Evolutionary conservation across 1,140 invertebrate species (phyloP).

Genomic region (Drosophila bifasciata): DNA sequence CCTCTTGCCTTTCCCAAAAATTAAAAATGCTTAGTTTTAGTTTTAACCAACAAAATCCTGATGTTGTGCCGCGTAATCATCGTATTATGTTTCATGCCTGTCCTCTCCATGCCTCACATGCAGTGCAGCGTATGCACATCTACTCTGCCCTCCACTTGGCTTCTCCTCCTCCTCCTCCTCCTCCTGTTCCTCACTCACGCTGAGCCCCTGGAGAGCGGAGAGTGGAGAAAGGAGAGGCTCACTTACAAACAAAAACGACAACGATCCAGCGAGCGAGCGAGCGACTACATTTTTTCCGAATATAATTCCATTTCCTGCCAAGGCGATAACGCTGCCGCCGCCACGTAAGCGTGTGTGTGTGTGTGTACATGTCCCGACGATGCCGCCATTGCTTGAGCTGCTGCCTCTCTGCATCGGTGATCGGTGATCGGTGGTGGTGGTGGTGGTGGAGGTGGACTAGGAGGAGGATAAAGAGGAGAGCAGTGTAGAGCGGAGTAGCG

Average conservation of each 20-base stretch:
- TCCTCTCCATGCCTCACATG: background rate
- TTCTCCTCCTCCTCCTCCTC: slow-evolving; percentile 1
- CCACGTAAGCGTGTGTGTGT: slow-evolving; percentile 22
- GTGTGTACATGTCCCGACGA: slow-evolving; percentile 56
- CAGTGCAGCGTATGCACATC: background rate
- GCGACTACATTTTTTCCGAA: slow-evolving; percentile 68
- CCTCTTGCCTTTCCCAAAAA: slow-evolving; percentile 24
- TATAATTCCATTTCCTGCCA: slow-evolving; percentile 81
- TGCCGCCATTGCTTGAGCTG: slow-evolving; percentile 52
- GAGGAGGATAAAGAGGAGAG: background rate
- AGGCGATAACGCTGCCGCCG: slow-evolving; percentile 73
- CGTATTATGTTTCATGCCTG: slow-evolving; percentile 48
- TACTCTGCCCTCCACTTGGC: background rate
- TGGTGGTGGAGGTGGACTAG: slow-evolving; percentile 13
- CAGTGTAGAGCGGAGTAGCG: slow-evolving; percentile 7
- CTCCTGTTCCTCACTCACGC: background rate
- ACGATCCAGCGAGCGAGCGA: slow-evolving; percentile 2
- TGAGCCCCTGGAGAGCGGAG: slow-evolving; percentile 1
- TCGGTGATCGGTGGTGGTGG: background rate
- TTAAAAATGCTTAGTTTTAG: slow-evolving; percentile 53
- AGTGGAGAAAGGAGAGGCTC: slow-evolving; percentile 29
- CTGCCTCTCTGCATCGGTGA: background rate
- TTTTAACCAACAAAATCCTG: slow-evolving; percentile 50
- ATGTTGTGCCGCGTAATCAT: slow-evolving; percentile 38
- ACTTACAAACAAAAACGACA: slow-evolving; percentile 47